Percentiles rank a stretch among this genome's conserved stretches.
These are phyloP conservation scores for Gymnoscelis rufifasciata DNA, from an alignment of 2,888 invertebrate genomes.

Conservation along the genomic window DNA sequence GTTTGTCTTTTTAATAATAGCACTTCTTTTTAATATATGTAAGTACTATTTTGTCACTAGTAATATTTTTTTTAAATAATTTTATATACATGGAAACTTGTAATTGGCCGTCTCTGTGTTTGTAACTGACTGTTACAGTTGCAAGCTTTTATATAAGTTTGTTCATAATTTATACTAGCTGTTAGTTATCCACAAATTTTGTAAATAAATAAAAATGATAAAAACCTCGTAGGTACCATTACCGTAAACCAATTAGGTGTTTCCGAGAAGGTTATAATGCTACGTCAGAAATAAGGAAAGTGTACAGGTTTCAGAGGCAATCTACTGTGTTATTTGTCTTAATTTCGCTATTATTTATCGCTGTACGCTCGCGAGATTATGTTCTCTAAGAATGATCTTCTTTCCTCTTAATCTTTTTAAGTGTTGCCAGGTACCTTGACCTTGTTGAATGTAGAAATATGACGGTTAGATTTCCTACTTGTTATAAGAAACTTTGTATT, in stretches of 20 bases:
- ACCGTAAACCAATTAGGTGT: background rate
- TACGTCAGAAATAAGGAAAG: conserved; percentile 20
- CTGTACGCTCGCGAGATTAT: conserved; percentile 23
- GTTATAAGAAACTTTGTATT: background rate
- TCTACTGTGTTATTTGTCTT: conserved; percentile 32
- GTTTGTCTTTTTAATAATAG: no score
- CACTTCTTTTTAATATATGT: no score
- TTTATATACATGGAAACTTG: no score
- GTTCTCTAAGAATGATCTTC: conserved; percentile 25
- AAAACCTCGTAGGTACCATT: no score
- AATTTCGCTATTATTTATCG: conserved; percentile 36
- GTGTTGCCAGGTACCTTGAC: conserved; percentile 20
- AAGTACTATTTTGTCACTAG: no score
- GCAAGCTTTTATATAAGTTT: no score
- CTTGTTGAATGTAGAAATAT: conserved; percentile 16
- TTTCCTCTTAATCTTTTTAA: conserved; percentile 27
- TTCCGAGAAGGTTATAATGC: conserved; percentile 1
- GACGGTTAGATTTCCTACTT: conserved; percentile 7
- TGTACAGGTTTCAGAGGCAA: conserved; percentile 28
- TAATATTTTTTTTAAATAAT: no score
- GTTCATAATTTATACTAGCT: no score
- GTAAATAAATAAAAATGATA: no score
- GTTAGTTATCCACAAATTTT: no score
- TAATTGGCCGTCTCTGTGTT: no score
- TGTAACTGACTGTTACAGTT: no score